These are phyloP conservation scores for Blennius ocellaris DNA, from an alignment of 2,113 vertebrate genomes.

Conservation along the genomic window DNA sequence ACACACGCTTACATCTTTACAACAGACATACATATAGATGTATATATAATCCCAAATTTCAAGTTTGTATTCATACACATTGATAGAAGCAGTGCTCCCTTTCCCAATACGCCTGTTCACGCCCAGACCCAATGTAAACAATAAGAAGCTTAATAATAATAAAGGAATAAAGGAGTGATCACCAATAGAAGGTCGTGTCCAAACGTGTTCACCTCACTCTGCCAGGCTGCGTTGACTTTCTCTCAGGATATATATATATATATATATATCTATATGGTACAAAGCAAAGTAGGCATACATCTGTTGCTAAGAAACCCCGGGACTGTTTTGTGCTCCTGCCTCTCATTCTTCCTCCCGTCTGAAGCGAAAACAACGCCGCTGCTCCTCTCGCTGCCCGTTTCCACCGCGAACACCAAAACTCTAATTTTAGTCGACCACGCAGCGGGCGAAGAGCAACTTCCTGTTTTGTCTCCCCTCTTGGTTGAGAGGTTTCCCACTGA, in stretches of 20 bases:
- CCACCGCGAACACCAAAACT: not conserved
- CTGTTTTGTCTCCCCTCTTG: not conserved
- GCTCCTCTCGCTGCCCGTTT: conserved; percentile 14
- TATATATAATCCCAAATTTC: too few relatives aligned
- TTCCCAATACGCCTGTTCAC: too few relatives aligned
- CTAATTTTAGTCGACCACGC: not conserved
- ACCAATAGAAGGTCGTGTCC: too few relatives aligned
- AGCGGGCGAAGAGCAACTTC: not conserved
- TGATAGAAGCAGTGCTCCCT: too few relatives aligned
- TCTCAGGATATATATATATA: too few relatives aligned
- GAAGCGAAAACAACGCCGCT: conserved; percentile 1
- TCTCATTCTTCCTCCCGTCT: conserved; percentile 14
- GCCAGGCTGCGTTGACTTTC: conserved; percentile 2
- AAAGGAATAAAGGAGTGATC: too few relatives aligned
- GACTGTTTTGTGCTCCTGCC: conserved; percentile 37
- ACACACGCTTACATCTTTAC: too few relatives aligned
- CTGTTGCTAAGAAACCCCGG: conserved; percentile 78
- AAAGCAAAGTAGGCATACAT: conserved; percentile 58
- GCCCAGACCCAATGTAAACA: too few relatives aligned
- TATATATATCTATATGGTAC: conserved; percentile 35
- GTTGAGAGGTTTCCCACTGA: not conserved
- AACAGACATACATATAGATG: too few relatives aligned
- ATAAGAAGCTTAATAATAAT: too few relatives aligned
- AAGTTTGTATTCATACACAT: too few relatives aligned
- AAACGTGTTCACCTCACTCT: not conserved